phyloP scores from a whole-genome alignment of 64 coral and sea anemone species.

The Stichodactyla mertensii region DNA sequence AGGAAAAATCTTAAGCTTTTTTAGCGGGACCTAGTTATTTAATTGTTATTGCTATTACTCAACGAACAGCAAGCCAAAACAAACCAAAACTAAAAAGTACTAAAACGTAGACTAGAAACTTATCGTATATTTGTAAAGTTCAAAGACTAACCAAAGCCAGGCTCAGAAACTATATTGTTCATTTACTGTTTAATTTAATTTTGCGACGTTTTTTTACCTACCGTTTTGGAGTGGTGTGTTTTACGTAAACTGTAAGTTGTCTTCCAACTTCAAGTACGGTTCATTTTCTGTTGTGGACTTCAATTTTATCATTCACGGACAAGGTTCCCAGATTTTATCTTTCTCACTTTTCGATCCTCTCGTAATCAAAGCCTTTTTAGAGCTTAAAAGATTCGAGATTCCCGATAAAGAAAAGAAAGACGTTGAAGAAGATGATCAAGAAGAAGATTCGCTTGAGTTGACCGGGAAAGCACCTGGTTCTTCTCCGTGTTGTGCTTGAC shows the following conservation, averaged over 20 bases:
- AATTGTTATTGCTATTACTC: not conserved
- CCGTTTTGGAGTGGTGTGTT: not conserved
- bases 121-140: not conserved
- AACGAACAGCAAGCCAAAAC: constrained; percentile 6
- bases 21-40: not conserved
- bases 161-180: not conserved
- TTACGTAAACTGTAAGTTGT: not conserved
- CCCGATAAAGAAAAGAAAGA: not conserved
- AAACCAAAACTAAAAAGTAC: not conserved
- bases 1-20: too few species aligned
- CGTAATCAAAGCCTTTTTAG: not conserved
- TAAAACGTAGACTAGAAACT: not conserved
- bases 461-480: not conserved
- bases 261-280: not conserved
- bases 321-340: not conserved
- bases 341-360: not conserved
- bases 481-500: not conserved
- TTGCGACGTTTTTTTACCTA: not conserved
- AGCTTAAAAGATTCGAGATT: not conserved
- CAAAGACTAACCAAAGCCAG: not conserved
- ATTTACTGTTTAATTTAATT: not conserved
- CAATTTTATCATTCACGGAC: not conserved
- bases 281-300: not conserved
- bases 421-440: not conserved
- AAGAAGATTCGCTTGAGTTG: not conserved